Base-by-base conservation (phyloP, 2,888 invertebrate species). In the Eumerus sabulonum region DNA sequence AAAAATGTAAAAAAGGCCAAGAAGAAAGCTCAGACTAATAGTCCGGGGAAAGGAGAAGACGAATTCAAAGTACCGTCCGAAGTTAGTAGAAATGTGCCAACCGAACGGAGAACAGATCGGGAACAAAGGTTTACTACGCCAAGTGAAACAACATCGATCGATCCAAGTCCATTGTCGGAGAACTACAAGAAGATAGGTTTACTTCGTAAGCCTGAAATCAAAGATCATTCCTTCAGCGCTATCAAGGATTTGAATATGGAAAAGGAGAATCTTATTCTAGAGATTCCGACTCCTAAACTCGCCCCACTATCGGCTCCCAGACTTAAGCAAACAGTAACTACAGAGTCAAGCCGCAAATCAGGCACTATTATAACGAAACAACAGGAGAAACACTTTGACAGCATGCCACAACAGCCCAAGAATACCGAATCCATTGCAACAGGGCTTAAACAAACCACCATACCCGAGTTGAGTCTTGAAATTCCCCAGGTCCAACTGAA, bases 1-100 rank as follows among this genome's bases (percentile, higher is more conserved):
- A 89, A 88, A 84, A 90, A 90, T 85, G 82, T 77, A 0, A 62
- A 48, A 14, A 86, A 47, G 38, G 74, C 67, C 9, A 83, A 84
- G 47, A 84, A 83, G 18, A 84, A 84, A 56, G n/a, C 47, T 14
- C 18, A 16, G 0, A 16, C 7, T 1, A 27, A 5, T 5, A n/a
- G 19, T 40, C 7, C 7, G 13, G 9, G 1, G 11, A 5, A 14
- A 47, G 11, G 11, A 11, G 9, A 47, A 47, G 17, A 1, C 5
- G 17, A 17, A 17, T 7, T 11, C 11, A 47, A 47, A 19, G 35
- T 36, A 1, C 18, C 16, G 16, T 9, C 14, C n/a, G 70, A 59
- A 7, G 66, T 67, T 9, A 19, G 44, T 1, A 14, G 27, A n/a
- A 9, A 51, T 18, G 51, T 42, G 0, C 72, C 1, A 1, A 16